These are phyloP conservation scores for Myzus persicae DNA, from an alignment of 1,140 invertebrate species.

Conservation along the genomic window DNA sequence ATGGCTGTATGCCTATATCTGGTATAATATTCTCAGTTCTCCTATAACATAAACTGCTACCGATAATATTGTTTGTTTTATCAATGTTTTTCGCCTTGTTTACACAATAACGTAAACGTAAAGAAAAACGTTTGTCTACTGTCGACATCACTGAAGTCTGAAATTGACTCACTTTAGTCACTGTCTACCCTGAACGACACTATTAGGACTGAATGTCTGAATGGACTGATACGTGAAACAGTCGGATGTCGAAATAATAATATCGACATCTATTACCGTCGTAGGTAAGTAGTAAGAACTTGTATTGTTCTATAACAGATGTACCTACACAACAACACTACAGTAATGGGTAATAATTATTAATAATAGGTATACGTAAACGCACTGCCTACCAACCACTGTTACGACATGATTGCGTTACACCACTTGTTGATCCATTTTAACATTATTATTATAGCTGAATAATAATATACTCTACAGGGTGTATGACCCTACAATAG, in stretches of 20 bases:
- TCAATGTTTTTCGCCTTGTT: neutral
- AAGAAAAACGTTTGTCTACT: too few relatives aligned
- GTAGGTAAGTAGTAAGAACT: neutral
- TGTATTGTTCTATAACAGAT: neutral
- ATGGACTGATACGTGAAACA: neutral
- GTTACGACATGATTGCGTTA: neutral
- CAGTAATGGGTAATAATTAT: too few relatives aligned
- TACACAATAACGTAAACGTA: neutral
- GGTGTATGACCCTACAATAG: too few relatives aligned
- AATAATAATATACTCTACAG: too few relatives aligned
- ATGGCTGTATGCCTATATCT: neutral
- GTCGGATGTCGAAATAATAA: neutral
- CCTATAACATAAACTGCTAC: neutral
- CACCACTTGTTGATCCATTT: neutral
- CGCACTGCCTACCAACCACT: neutral
- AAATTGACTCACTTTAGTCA: too few relatives aligned
- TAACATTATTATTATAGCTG: neutral
- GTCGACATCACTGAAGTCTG: too few relatives aligned
- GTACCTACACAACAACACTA: neutral
- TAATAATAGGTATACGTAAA: neutral
- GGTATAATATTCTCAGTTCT: too few relatives aligned
- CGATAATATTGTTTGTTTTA: neutral
- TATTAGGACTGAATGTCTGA: neutral
- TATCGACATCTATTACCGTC: neutral
- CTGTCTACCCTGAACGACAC: neutral